phyloP scores from a whole-genome alignment of 2,113 vertebrate genomes.

The Lates calcarifer region DNA sequence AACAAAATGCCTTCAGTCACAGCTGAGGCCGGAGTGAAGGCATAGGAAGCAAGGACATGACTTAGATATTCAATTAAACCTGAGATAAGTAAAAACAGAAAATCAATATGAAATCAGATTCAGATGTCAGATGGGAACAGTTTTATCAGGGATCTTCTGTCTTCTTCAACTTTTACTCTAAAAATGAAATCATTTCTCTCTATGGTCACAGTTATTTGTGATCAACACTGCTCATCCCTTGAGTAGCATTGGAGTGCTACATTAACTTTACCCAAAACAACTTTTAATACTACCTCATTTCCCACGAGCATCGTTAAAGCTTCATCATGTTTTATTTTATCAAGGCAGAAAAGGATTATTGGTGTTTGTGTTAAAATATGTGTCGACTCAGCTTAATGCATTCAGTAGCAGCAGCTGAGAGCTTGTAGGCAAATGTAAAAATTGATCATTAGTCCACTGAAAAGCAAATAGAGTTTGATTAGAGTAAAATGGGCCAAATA shows the following conservation, averaged over 20 bases:
- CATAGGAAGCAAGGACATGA: too few relatives aligned
- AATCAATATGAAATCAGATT: too few relatives aligned
- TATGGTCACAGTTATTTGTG: too few relatives aligned
- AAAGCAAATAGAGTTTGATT: neutral
- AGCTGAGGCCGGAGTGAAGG: too few relatives aligned
- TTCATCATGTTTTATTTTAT: conserved; percentile 2
- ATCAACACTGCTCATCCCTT: too few relatives aligned
- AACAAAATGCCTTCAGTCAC: too few relatives aligned
- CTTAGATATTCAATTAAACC: too few relatives aligned
- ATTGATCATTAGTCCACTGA: neutral
- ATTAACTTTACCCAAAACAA: neutral
- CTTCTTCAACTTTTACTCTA: too few relatives aligned
- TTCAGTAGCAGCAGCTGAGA: neutral
- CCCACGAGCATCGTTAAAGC: neutral
- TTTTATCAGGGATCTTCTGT: too few relatives aligned
- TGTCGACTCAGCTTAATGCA: conserved; percentile 19
- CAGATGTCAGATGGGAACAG: too few relatives aligned
- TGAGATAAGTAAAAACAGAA: too few relatives aligned
- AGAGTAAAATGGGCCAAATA: neutral
- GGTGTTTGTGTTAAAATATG: conserved; percentile 15
- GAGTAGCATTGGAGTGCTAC: neutral
- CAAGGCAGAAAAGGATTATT: neutral
- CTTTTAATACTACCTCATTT: neutral
- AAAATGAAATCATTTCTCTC: too few relatives aligned
- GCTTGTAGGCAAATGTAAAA: conserved; percentile 9